Evolutionary conservation across 2,888 invertebrate genomes (phyloP).

Genomic region (Cerastoderma edule): DNA sequence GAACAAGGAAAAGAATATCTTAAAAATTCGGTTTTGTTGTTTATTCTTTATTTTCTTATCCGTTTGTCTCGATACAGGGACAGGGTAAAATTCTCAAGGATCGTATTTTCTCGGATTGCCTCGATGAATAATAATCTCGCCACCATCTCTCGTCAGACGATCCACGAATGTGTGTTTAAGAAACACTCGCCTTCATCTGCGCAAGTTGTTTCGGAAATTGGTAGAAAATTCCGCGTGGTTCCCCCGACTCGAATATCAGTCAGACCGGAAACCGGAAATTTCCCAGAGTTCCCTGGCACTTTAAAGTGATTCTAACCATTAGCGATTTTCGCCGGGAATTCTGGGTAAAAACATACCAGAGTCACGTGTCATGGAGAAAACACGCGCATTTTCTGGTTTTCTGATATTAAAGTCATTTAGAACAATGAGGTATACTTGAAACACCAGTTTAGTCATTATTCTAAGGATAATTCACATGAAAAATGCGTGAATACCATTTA

Average conservation of each 20-base stretch:
- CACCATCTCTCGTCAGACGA: constrained; percentile 6
- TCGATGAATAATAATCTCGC: constrained; percentile 27
- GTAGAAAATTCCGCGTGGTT: constrained; percentile 48
- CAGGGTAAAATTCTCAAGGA: no score
- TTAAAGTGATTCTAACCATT: constrained; percentile 58
- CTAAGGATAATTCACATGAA: no score
- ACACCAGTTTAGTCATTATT: no score
- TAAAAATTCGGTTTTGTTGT: no score
- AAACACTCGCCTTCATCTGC: constrained; percentile 56
- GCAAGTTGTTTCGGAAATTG: constrained; percentile 64
- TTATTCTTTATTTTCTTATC: no score
- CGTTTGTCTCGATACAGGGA: no score
- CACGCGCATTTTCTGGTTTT: no score
- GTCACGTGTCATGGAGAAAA: no score
- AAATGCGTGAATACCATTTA: no score
- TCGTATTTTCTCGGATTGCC: constrained; percentile 1
- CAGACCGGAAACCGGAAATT: constrained; percentile 59
- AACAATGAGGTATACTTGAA: no score
- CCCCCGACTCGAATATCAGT: constrained; percentile 43
- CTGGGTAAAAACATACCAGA: background rate
- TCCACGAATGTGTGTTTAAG: constrained; percentile 43
- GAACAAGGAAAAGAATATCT: no score
- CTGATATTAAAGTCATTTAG: no score
- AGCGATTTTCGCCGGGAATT: constrained; percentile 17
- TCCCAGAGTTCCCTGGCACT: constrained; percentile 46